phyloP scores from a whole-genome alignment of 2,797 vertebrate species.

The Percopsis omiscomaycus region DNA sequence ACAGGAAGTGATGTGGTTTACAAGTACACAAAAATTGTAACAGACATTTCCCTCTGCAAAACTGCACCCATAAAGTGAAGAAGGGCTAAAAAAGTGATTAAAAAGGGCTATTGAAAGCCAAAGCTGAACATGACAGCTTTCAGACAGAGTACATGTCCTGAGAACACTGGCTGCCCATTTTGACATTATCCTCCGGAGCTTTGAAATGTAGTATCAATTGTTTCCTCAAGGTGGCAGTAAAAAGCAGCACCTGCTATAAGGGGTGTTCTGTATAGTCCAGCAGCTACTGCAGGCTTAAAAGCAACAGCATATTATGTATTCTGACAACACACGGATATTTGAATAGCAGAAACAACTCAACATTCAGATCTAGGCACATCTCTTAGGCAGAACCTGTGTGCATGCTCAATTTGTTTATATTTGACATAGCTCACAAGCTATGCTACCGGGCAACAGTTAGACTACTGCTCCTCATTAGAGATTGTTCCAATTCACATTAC shows the following conservation, averaged over 20 bases:
- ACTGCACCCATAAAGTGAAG: neutral
- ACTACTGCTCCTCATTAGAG: slow-evolving; percentile 59
- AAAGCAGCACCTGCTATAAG: slow-evolving; percentile 21
- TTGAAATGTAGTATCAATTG: no score
- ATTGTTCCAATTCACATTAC: slow-evolving; percentile 63
- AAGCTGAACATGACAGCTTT: no score
- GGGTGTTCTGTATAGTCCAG: slow-evolving; percentile 1
- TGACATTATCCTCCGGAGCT: no score
- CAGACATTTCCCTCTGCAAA: no score
- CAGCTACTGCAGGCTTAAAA: slow-evolving; percentile 15
- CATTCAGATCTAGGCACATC: slow-evolving; percentile 32
- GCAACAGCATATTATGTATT: slow-evolving; percentile 28
- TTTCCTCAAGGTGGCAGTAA: slow-evolving; percentile 16
- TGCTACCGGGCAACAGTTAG: slow-evolving; percentile 62
- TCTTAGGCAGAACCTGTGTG: slow-evolving; percentile 28
- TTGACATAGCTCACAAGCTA: slow-evolving; percentile 45
- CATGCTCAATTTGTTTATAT: slow-evolving; percentile 47
- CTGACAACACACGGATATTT: slow-evolving; percentile 28
- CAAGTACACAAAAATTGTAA: no score
- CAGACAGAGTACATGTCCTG: no score
- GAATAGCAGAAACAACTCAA: slow-evolving; percentile 23
- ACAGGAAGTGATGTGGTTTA: no score
- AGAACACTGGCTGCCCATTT: no score
- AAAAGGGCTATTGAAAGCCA: no score
- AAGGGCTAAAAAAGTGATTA: neutral